Conservation (phyloP, 2,113 vertebrate genomes). For the Gymnogyps californianus region DNA sequence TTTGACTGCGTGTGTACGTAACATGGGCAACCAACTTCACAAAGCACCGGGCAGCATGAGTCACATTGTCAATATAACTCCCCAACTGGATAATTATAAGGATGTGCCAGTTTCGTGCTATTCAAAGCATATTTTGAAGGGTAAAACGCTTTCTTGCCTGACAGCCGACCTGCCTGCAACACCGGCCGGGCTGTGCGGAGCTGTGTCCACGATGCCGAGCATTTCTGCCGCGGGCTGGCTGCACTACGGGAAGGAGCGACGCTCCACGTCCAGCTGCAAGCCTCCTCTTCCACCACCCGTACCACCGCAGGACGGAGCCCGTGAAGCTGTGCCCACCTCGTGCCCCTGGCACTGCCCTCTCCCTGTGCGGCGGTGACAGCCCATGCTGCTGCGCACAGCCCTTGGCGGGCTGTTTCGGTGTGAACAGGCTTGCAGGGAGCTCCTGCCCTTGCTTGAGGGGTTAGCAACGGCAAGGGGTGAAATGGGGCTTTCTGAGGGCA, state of each 20-base stretch:
- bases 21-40: background rate
- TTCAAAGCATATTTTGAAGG: background rate
- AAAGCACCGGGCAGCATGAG: background rate
- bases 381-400: background rate
- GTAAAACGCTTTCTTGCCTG: background rate
- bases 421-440: background rate
- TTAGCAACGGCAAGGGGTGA: background rate
- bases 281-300: background rate
- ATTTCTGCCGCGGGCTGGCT: background rate
- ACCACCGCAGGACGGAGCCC: background rate
- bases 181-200: rapidly evolving
- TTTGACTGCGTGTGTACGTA: rapidly evolving
- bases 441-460: background rate
- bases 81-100: background rate
- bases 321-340: background rate
- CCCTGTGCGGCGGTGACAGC: background rate
- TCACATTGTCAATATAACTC: background rate
- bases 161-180: background rate
- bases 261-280: background rate
- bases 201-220: rapidly evolving
- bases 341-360: background rate
- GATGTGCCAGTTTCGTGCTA: background rate
- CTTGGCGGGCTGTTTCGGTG: background rate
- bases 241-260: background rate
- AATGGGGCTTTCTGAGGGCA: background rate